Base-by-base conservation (phyloP, 2,888 invertebrate genomes). In the Eupithecia subfuscata region DNA sequence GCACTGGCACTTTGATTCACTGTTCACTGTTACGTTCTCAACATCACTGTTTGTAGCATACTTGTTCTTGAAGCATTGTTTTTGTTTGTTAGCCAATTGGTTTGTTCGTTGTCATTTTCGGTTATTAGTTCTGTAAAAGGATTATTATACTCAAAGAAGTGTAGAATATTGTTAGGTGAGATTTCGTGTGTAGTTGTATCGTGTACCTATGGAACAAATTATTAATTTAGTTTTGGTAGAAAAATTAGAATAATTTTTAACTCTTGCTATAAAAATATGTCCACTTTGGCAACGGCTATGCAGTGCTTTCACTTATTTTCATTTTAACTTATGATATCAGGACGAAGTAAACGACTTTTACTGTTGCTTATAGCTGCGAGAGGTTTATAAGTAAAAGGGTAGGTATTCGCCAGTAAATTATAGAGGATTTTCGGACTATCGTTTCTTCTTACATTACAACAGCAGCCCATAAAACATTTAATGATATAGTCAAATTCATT, bases 1-100 rank as follows among this genome's bases (percentile, higher is more conserved):
- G 75, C 76, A 76, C 76, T 77, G 64, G 14, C 70, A 73, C 76
- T 72, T 63, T 60, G n/a, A 45, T n/a, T 63, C 77, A 77, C 77
- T 77, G 67, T 68, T 73, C 74, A 77, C 77, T 76, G 64, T 72
- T 69, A 74, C 52, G 68, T 74, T 56, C 45, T 64, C 52, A 56
- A 12, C 76, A 76, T 60, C 60, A 60, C 60, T 56, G 69, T 76
- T 70, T 45, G 64, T 34, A 69, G 60, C 65, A 72, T 71, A 70
- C 72, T 75, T 73, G 75, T 75, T 71, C 70, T 70, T 68, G 16
- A 72, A 75, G 74, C 70, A 73, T 75, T 74, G 1, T 70, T 73
- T 68, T 74, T 64, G 30, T 73, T 72, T 48, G 74, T 74, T 60
- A 76, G 73, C 68, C 72, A 73, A 71, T 73, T 5, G 43, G 22